Percentiles rank a stretch among this genome's conserved stretches.
Evolutionary conservation across 2,888 invertebrate species (phyloP).

Genomic region (Amiota mariae): DNA sequence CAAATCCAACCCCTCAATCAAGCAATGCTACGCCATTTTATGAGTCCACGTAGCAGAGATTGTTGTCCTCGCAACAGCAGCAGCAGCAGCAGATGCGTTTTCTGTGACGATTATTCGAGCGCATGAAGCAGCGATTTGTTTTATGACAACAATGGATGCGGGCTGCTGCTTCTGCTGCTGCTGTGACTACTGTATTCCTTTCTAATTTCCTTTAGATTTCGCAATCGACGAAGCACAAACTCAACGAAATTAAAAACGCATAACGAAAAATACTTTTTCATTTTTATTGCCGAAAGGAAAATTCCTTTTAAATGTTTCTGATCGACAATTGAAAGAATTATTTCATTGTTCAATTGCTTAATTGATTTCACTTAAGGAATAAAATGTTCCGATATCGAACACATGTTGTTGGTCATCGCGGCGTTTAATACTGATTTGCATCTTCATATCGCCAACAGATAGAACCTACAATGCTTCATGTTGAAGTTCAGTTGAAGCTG

Average conservation of each 20-base stretch:
- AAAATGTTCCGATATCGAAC: slow-evolving; percentile 28
- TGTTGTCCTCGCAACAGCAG: slow-evolving; percentile 18
- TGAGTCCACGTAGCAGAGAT: slow-evolving; percentile 57
- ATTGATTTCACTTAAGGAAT: background rate
- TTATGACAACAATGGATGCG: slow-evolving; percentile 45
- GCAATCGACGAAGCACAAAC: slow-evolving; percentile 51
- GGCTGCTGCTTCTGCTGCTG: slow-evolving; percentile 50
- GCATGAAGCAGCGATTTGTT: slow-evolving; percentile 49
- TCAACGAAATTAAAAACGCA: slow-evolving; percentile 48
- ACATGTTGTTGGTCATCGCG: slow-evolving; percentile 49
- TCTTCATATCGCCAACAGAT: slow-evolving; percentile 28
- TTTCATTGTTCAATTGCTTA: slow-evolving; percentile 21
- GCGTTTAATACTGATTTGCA: slow-evolving; percentile 54
- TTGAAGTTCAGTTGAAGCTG: background rate
- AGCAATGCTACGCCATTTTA: slow-evolving; percentile 45
- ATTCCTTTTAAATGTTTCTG: background rate
- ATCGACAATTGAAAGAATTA: slow-evolving; percentile 1
- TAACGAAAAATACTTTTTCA: slow-evolving; percentile 40
- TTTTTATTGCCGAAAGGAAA: slow-evolving; percentile 49
- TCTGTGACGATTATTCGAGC: slow-evolving; percentile 22
- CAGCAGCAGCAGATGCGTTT: background rate
- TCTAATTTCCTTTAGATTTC: slow-evolving; percentile 64
- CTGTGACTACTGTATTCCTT: background rate
- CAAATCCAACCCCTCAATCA: background rate
- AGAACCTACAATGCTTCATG: background rate